Base-by-base conservation (phyloP, 2,113 vertebrate species). In the Agapornis roseicollis region DNA sequence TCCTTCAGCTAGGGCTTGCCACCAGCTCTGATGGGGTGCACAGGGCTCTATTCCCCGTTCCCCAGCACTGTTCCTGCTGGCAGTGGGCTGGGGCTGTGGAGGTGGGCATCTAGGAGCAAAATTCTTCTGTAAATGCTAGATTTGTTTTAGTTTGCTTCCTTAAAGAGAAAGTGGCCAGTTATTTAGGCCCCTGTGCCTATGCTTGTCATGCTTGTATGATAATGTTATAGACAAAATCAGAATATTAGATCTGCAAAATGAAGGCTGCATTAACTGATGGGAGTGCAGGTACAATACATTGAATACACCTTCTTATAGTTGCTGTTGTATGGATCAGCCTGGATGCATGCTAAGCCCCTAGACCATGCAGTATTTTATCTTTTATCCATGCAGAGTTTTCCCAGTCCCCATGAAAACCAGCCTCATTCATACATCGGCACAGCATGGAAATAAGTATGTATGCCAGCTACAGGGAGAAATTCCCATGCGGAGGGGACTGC, bases 381-480 rank as follows among this genome's bases (percentile, higher is more conserved):
- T 65, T 29, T 12, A 53, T 22, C 35, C 24, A 0, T 49, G 53
- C 41, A 46, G 7, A 18, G 37, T 33, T 13, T 35, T 56, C 33
- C 39, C 31, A 4, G 46, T 56, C 70, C 41, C 61, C 31, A 0
- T 8, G 15, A 2, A 6, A n/a, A 16, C 0, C 53, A 47, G 24
- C 25, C 37, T 47, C 6, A 6, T 47, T 39, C 31, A 0, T 33
- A 15, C 7, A 29, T 1, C 52, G 77, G n/a, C 10, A 7, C 2
- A 63, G 68, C 24, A 2, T 0, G 0, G 61, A 4, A 9, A 19
- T 11, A 46, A 29, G 28, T 37, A 12, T 0, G 4, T 23, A 18
- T 74, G 69, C 77, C 41, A 70, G 44, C 81, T 31, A 68, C 6
- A 1, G 52, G 22, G 71, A 24, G 76, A 20, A 65, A 74, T 84